Conservation (phyloP, 2,113 vertebrate species). For the Myocastor coypus region DNA sequence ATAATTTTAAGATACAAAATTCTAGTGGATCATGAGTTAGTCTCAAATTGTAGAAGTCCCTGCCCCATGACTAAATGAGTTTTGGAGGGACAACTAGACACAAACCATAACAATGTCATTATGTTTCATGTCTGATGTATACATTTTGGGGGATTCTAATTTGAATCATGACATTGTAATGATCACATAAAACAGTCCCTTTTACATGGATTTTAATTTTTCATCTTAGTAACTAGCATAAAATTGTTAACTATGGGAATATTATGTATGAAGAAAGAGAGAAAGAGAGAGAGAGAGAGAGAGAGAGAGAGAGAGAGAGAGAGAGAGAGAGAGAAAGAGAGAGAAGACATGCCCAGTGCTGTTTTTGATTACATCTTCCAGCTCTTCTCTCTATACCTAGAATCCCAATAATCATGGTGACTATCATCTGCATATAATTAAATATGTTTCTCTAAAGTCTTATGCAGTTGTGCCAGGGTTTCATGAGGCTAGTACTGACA, state of each 20-base stretch:
- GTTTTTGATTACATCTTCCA: background rate
- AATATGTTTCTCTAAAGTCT: background rate
- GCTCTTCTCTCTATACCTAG: background rate
- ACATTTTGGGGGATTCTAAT: background rate
- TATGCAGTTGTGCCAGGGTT: background rate
- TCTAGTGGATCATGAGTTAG: no score
- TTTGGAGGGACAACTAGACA: no score
- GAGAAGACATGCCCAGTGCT: accelerated
- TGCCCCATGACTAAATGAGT: no score
- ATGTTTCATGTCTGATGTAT: background rate
- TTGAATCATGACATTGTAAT: background rate
- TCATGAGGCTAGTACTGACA: background rate
- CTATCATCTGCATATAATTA: background rate
- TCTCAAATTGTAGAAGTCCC: no score
- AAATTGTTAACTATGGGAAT: background rate
- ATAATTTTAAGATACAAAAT: no score
- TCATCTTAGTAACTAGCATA: background rate
- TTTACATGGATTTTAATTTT: background rate
- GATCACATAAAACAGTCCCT: background rate
- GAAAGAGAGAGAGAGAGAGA: background rate
- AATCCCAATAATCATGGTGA: background rate
- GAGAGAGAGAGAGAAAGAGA: background rate
- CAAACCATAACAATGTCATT: no score
- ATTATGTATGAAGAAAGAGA: background rate
- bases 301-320: background rate